Evolutionary conservation across 2,888 invertebrate species (phyloP), one percentile per base, ranked within the genome.

Genomic region (Drosophila macrospina): DNA sequence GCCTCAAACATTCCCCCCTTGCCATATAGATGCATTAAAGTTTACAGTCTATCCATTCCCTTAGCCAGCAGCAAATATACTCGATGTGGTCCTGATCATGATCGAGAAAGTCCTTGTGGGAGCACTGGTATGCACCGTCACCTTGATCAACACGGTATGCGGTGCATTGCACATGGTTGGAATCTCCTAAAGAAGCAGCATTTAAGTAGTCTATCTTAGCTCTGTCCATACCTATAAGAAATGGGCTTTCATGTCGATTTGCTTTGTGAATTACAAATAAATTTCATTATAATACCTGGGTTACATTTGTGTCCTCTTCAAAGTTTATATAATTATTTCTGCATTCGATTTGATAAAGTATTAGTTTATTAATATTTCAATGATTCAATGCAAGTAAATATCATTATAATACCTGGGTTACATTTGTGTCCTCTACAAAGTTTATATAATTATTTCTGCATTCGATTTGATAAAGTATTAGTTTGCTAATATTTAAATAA

Each of bases 11-110:
- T 10, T 16, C 10, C 30, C 2, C 30, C 13, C 4, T 5, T 51
- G 10, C 7, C 39, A 16, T 20, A 10, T 15, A 7, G 4, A 16
- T 44, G 1, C 1, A 39, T 50, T 34, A 2, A 41, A 42, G 7
- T 55, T 50, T 34, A 2, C 32, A 42, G 7, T 55, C 20, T 20
- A 24, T 50, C 1, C 0, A 5, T 11, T 7, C 39, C 6, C n/a
- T 34, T 20, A 83, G 83, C 87, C 86, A 11, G 86, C 83, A 7
- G 79, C 86, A 0, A 70, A 65, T 8, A 77, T 87, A 13, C 68
- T 74, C 4, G 55, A 74, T 50, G 11, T 67, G 13, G 20, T 54
- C 0, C 54, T 83, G 16, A 15, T 69, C 0, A 16, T 74, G 20
- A 48, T 63, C 2, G 82, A 87, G 15, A 85, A 70, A 52, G 7